These are phyloP conservation scores for Periparus ater DNA, from an alignment of 2,797 vertebrate species.

Conservation along the genomic window DNA sequence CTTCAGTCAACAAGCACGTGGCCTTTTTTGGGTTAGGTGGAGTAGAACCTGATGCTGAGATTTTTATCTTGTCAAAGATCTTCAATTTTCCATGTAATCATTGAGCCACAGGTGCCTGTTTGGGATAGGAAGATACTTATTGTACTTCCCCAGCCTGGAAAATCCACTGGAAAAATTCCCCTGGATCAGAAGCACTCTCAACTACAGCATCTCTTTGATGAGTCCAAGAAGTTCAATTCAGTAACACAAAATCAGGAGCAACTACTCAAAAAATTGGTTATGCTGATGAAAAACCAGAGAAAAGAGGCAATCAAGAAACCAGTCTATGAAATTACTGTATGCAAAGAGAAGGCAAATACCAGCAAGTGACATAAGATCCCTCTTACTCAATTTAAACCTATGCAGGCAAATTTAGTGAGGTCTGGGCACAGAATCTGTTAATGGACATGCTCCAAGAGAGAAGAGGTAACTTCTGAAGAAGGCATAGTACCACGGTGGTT, in stretches of 20 bases:
- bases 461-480: background rate
- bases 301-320: background rate
- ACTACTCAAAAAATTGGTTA: background rate
- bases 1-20: background rate
- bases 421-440: background rate
- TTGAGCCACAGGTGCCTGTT: rapidly evolving
- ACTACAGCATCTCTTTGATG: background rate
- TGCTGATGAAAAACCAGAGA: background rate
- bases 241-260: background rate
- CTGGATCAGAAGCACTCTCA: background rate
- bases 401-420: background rate
- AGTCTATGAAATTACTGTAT: background rate
- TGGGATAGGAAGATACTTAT: background rate
- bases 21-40: background rate
- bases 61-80: background rate
- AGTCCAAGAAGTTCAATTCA: background rate
- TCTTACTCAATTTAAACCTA: background rate
- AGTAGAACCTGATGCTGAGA: background rate
- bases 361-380: background rate
- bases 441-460: rapidly evolving
- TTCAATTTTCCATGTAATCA: background rate
- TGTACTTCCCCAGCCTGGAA: background rate
- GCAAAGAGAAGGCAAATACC: background rate
- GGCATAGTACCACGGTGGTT: rapidly evolving
- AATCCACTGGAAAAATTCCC: background rate